Evolutionary conservation across 92 coral and sea anemone genomes (phyloP), one percentile per base, ranked within the genome.

Genomic region (Scolanthus callimorphus): DNA sequence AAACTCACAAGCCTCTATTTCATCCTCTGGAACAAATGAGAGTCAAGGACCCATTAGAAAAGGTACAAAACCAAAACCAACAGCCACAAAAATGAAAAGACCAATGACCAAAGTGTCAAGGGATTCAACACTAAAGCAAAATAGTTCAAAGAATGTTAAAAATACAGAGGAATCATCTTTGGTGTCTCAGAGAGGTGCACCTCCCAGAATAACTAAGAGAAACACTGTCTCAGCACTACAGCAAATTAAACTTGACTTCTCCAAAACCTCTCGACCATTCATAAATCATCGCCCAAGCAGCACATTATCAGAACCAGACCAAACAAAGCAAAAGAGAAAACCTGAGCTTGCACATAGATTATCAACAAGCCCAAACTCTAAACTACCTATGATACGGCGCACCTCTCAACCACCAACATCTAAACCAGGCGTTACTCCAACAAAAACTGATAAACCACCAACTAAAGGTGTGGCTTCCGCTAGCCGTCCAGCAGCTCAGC

Each of bases 1-100:
- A 3, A 73, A 77, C 1, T 81, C 87, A 11, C 81, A 74, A 22
- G 61, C 59, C 4, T 81, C 87, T 10, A 41, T 81, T 29, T 81
- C 87, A 20, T 81, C 87, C 2, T 54, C 44, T 21, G 82, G 68
- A 19, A 39, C 76, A 51, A 62, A 20, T 27, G 68, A 30, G 26
- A 67, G 77, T 51, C 70, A 39, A 38, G 73, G 67, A 17, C 46
- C 46, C 11, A 51, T 58, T 20, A 67, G 57, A 50, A 65, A 30
- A 29, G 41, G 49, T 57, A 41, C 65, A 23, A 20, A 25, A 25
- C 59, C 80, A 0, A 71, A 28, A 28, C 45, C 84, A 38, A 76
- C 43, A 57, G 24, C 39, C 0, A 24, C 39, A 12, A 46, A 46
- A 27, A 48, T 52, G 4, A 77, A 49, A 49, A 54, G 41, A 21